Base-by-base conservation (phyloP, 2,113 vertebrate species). In the Nettapus auritus region DNA sequence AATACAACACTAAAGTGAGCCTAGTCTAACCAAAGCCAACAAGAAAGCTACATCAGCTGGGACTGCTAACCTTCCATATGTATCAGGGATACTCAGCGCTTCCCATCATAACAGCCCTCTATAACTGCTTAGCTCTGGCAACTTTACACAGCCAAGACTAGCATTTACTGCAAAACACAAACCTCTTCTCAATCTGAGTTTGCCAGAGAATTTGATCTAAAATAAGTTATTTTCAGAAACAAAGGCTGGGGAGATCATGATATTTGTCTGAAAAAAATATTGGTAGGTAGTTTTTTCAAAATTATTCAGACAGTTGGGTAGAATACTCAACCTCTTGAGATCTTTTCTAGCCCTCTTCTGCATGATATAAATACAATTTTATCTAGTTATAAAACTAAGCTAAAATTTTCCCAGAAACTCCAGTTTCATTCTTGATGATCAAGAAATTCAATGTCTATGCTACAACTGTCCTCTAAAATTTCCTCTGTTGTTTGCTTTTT, bases 221-320 rank as follows among this genome's bases (percentile, higher is more conserved):
- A 96, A 29, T 6, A 70, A 40, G 36, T 64, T 26, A 62, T 78
- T 90, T 78, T 78, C 46, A 71, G 60, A 94, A 94, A 67, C 7
- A 46, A 67, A 75, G 31, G n/a, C 46, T 36, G 4, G 2, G 12
- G 31, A 83, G 19, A 48, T 18, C 4, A 62, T 28, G 20, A 3
- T 50, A 70, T 57, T 88, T 82, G 81, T 78, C 56, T 82, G 38
- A 66, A 4, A 50, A 50, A 44, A 90, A 62, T 68, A 76, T 2
- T 71, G 66, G 38, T 42, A 82, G 28, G 57, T 44, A 53, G 4
- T 7, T 67, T 75, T 92, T 88, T 34, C 48, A 85, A 82, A 85
- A 78, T 0, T 0, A 15, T 67, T 69, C 34, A 0, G 0, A 78
- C 14, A 57, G 29, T 23, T 74, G 9, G 14, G 53, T 40, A 62